These are phyloP conservation scores for Barbus barbus DNA, from an alignment of 2,113 vertebrate genomes.

Conservation along the genomic window DNA sequence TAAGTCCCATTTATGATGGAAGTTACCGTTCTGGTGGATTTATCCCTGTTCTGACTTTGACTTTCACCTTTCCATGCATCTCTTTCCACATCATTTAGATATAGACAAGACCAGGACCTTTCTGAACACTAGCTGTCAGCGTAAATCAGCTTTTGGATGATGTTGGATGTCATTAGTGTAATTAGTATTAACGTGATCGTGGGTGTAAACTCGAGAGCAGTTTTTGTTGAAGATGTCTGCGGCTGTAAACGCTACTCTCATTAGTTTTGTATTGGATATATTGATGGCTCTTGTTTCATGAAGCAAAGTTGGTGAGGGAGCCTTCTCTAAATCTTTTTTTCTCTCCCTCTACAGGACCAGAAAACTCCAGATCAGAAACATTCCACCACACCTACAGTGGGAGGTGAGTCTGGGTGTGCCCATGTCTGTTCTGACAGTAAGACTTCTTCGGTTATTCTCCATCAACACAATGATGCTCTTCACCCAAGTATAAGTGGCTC, in stretches of 20 bases:
- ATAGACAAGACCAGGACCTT: not conserved
- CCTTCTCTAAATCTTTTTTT: conserved; percentile 37
- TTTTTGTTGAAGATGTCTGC: conserved; percentile 14
- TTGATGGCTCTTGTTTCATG: not conserved
- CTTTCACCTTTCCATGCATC: conserved; percentile 18
- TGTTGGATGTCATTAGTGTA: conserved; percentile 2
- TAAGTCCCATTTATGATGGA: not conserved
- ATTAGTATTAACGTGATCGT: conserved; percentile 1
- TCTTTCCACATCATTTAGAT: not conserved
- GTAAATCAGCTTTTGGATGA: conserved; percentile 26
- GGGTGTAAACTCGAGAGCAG: not conserved
- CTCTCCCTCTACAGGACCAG: conserved; percentile 79
- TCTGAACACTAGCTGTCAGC: not conserved
- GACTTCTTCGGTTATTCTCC: not conserved
- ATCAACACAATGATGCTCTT: conserved; percentile 1
- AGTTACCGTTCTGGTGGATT: not conserved
- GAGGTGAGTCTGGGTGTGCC: conserved; percentile 78
- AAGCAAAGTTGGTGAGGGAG: not conserved
- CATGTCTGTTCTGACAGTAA: not conserved
- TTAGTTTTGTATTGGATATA: not conserved
- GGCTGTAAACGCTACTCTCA: not conserved
- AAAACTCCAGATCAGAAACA: conserved; percentile 94
- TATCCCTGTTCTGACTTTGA: conserved; percentile 13
- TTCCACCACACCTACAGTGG: conserved; percentile 93
- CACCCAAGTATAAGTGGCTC: not conserved